phyloP scores from a whole-genome alignment of 2,113 vertebrate species.

The Nothoprocta perdicaria region DNA sequence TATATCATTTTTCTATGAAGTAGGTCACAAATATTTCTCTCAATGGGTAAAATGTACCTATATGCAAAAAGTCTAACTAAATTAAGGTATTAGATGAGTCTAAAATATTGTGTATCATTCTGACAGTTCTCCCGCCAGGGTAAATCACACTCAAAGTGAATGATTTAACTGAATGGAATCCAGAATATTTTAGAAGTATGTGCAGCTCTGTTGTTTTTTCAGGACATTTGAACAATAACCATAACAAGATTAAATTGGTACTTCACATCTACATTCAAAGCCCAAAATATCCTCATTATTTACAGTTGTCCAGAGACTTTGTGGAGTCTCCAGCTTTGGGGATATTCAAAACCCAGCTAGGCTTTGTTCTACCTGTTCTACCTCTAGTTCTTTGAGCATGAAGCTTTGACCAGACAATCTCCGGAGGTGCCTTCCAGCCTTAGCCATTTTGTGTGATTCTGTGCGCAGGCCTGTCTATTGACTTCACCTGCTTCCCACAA shows the following conservation, averaged over 20 bases:
- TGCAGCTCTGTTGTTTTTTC: background rate
- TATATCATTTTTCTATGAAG: background rate
- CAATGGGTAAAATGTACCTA: background rate
- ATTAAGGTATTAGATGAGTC: background rate
- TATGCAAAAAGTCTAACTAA: background rate
- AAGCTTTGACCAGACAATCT: background rate
- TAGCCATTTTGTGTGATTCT: accelerated
- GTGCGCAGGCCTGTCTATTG: background rate
- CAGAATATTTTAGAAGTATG: background rate
- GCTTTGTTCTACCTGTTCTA: background rate
- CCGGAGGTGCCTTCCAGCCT: background rate
- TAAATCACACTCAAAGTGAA: background rate
- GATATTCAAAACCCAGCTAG: background rate
- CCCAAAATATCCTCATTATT: background rate
- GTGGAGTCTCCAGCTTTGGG: background rate
- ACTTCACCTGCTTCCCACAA: background rate
- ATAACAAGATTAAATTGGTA: background rate
- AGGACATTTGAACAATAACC: background rate
- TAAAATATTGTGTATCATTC: background rate
- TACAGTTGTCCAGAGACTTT: background rate
- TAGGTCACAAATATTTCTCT: background rate
- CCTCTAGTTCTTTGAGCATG: background rate
- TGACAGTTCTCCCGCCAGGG: background rate
- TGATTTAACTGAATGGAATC: background rate
- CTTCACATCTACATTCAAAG: background rate